These are phyloP conservation scores for Leistus spinibarbis DNA, from an alignment of 2,888 invertebrate species.

Conservation along the genomic window DNA sequence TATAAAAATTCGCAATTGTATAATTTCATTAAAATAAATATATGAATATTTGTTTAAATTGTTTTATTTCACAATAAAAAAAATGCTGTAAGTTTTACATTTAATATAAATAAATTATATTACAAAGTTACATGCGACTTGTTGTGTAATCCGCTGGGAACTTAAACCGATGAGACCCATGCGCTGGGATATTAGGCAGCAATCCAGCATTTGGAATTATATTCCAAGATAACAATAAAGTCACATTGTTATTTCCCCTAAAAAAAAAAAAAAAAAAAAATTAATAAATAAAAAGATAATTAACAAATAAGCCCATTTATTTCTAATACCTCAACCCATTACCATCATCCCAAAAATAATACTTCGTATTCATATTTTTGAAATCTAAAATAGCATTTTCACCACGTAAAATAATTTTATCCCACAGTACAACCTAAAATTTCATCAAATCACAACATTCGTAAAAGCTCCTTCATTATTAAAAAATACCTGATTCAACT, in stretches of 20 bases:
- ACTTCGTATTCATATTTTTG: conserved; percentile 95
- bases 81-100: conserved; percentile 11
- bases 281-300: neutral
- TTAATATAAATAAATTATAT: conserved; percentile 30
- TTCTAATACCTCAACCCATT: conserved; percentile 85
- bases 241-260: conserved; percentile 93
- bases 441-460: conserved; percentile 11
- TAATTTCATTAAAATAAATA: conserved; percentile 31
- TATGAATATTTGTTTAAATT: conserved; percentile 17
- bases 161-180: conserved; percentile 84
- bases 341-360: conserved; percentile 99
- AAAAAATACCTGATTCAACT: conserved; percentile 73
- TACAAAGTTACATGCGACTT: conserved; percentile 60
- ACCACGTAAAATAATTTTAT: conserved; percentile 93
- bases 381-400: conserved; percentile 93
- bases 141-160: conserved; percentile 90
- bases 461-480: neutral
- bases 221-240: conserved; percentile 95
- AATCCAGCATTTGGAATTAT: conserved; percentile 98
- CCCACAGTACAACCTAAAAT: conserved; percentile 90
- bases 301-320: conserved; percentile 1
- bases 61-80: conserved; percentile 29
- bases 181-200: conserved; percentile 83
- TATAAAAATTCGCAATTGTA: conserved; percentile 3
- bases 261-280: conserved; percentile 51